These are phyloP conservation scores for Osmerus mordax DNA, from an alignment of 2,113 vertebrate genomes.

Conservation along the genomic window DNA sequence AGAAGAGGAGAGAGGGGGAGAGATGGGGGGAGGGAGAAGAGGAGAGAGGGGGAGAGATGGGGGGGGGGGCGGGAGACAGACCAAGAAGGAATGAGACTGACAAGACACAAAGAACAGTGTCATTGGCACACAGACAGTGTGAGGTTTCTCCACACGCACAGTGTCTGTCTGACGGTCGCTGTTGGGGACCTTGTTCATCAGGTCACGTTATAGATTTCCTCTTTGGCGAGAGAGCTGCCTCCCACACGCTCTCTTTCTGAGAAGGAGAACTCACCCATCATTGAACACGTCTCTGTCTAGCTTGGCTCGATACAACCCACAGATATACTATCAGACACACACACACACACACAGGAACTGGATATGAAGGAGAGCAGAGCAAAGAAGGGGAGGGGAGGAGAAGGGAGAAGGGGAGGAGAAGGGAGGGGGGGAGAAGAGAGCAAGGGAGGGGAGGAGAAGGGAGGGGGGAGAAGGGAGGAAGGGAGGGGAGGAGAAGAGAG, in stretches of 20 bases:
- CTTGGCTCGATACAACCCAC: no score
- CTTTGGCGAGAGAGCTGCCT: conserved; percentile 15
- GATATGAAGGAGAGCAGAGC: background rate
- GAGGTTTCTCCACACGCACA: no score
- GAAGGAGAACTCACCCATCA: no score
- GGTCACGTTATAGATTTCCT: no score
- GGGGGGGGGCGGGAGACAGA: background rate
- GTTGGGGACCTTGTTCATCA: no score
- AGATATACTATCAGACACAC: no score
- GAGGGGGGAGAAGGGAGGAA: background rate
- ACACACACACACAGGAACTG: background rate
- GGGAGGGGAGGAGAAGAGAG: background rate
- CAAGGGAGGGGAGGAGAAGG: background rate
- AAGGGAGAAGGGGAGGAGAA: conserved; percentile 8
- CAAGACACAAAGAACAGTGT: no score
- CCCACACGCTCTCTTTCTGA: conserved; percentile 29
- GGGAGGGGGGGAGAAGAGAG: background rate
- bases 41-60: background rate
- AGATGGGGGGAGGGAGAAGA: background rate
- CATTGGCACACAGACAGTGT: no score
- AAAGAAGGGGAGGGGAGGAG: background rate
- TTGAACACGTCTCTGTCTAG: no score
- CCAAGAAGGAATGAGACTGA: background rate
- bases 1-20: background rate
- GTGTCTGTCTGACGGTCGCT: no score